Conservation (phyloP, 2,888 invertebrate genomes). For the Lordiphosa andalusiaca region DNA sequence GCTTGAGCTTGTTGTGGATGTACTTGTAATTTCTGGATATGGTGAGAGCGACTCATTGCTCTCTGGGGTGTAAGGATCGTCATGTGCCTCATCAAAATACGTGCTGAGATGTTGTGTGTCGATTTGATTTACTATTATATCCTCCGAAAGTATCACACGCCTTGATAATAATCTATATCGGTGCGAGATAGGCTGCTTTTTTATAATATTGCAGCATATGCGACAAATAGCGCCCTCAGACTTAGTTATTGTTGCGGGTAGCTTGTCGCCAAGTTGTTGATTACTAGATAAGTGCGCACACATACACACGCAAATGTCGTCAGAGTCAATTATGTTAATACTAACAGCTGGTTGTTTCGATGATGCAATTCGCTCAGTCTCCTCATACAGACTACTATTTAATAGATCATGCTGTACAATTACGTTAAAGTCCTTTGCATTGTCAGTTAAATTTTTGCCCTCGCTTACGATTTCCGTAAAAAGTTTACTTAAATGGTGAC, state of each 20-base stretch:
- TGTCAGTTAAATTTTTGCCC: constrained; percentile 30
- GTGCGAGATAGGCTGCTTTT: constrained; percentile 69
- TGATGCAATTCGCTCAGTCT: constrained; percentile 2
- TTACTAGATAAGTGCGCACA: constrained; percentile 60
- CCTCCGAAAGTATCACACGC: constrained; percentile 72
- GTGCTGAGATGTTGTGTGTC: constrained; percentile 81
- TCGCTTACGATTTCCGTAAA: constrained; percentile 51
- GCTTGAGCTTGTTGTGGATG: constrained; percentile 57
- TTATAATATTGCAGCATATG: constrained; percentile 76
- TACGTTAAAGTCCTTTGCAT: constrained; percentile 15
- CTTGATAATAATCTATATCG: constrained; percentile 77
- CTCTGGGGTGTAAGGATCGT: constrained; percentile 91
- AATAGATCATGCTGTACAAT: constrained; percentile 24
- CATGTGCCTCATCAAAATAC: constrained; percentile 51
- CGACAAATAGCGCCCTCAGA: constrained; percentile 68
- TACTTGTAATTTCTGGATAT: constrained; percentile 80
- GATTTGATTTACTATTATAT: constrained; percentile 82
- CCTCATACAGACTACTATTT: constrained; percentile 18
- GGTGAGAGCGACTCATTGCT: constrained; percentile 89
- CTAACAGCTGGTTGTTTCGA: constrained; percentile 63
- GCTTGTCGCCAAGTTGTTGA: constrained; percentile 15
- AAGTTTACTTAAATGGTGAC: constrained; percentile 42
- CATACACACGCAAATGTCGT: constrained; percentile 78
- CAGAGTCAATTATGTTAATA: constrained; percentile 82
- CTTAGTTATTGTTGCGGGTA: constrained; percentile 12